Percentiles rank a stretch among this genome's conserved stretches.
Evolutionary conservation across 2,888 invertebrate species (phyloP).

Genomic region (Diarsia rubi): DNA sequence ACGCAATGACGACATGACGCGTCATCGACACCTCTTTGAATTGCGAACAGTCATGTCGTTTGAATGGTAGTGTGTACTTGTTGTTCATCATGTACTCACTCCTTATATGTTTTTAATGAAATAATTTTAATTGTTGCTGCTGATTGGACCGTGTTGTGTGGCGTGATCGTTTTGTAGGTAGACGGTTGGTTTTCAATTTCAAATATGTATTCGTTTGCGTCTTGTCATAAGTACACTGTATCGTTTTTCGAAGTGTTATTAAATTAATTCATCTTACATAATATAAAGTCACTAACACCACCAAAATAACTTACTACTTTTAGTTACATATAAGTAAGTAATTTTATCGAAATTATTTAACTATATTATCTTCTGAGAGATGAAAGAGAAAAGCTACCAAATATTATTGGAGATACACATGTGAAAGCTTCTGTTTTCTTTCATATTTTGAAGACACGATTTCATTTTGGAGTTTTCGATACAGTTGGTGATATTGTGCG

Average conservation of each 20-base stretch:
- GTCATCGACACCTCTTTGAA: constrained; percentile 32
- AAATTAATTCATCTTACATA: too few species aligned
- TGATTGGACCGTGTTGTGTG: constrained; percentile 6
- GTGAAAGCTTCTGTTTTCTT: constrained; percentile 44
- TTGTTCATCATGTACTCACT: constrained; percentile 14
- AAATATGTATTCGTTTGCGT: background rate
- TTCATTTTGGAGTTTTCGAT: constrained; percentile 17
- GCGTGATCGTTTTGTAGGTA: background rate
- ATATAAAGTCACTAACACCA: too few species aligned
- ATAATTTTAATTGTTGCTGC: constrained; percentile 10
- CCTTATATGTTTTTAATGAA: background rate
- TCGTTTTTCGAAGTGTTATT: background rate
- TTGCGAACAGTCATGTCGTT: constrained; percentile 21
- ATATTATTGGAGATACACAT: background rate
- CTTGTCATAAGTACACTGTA: background rate
- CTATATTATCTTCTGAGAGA: constrained; percentile 21
- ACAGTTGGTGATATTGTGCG: background rate
- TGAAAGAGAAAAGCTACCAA: constrained; percentile 31
- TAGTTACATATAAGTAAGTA: background rate
- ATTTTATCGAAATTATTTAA: background rate
- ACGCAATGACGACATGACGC: constrained; percentile 52
- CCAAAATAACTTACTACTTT: too few species aligned
- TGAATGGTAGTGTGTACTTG: constrained; percentile 3
- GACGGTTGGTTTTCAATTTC: background rate
- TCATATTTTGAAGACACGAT: constrained; percentile 12